phyloP scores from a whole-genome alignment of 2,113 vertebrate species.

The Nesogale talazaci region DNA sequence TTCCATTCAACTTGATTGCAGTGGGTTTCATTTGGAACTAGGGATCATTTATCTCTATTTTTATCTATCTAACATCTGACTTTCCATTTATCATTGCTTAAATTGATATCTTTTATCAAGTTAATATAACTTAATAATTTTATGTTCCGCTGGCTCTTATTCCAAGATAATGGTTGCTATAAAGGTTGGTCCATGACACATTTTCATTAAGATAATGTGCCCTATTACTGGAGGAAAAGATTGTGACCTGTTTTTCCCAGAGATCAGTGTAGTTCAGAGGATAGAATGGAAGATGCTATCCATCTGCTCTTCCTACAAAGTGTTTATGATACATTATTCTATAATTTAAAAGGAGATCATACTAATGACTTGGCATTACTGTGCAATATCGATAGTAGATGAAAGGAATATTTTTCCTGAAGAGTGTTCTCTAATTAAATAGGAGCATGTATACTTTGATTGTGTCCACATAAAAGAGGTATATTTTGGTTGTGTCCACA shows the following conservation, averaged over 20 bases:
- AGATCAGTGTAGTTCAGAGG: neutral
- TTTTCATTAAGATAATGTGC: conserved; percentile 25
- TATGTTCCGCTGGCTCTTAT: neutral
- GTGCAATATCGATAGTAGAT: neutral
- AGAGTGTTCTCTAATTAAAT: neutral
- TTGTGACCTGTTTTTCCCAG: neutral
- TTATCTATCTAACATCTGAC: neutral
- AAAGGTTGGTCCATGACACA: neutral
- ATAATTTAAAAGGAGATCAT: neutral
- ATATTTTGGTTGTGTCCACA: neutral
- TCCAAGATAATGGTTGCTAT: conserved; percentile 1
- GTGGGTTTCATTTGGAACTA: no score
- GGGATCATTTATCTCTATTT: neutral
- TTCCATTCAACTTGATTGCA: no score
- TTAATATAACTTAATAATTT: conserved; percentile 34
- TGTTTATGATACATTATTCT: neutral
- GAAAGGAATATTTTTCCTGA: neutral
- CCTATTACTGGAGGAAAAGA: neutral
- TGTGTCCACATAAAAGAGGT: neutral
- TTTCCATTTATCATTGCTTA: conserved; percentile 9
- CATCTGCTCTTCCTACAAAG: neutral
- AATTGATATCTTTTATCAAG: conserved; percentile 25
- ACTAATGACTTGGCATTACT: neutral
- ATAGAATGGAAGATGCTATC: neutral
- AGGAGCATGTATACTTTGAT: neutral